Percentiles rank a stretch among this genome's conserved stretches.
phyloP scores from a whole-genome alignment of 2,113 vertebrate genomes.

The Istiophorus platypterus region DNA sequence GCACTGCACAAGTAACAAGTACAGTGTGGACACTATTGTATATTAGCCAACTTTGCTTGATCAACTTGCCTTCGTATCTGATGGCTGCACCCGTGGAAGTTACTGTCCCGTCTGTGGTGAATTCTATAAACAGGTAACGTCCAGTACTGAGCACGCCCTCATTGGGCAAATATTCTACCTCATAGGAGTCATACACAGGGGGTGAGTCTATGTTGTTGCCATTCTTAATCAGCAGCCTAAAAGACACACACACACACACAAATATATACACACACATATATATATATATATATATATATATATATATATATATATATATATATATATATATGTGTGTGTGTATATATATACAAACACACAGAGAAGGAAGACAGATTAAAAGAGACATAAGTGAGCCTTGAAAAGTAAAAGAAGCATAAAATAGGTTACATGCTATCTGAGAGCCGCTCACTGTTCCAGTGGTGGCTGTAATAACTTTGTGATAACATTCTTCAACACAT shows the following conservation, averaged over 20 bases:
- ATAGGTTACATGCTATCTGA: slow-evolving; percentile 47
- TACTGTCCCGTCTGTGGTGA: slow-evolving; percentile 92
- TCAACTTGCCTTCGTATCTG: slow-evolving; percentile 91
- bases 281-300: too few relatives aligned
- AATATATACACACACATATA: too few relatives aligned
- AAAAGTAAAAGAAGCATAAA: slow-evolving; percentile 50
- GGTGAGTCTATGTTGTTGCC: slow-evolving; percentile 94
- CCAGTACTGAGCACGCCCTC: slow-evolving; percentile 93
- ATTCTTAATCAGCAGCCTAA: slow-evolving; percentile 95
- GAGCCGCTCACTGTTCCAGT: slow-evolving; percentile 54
- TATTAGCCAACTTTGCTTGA: neutral
- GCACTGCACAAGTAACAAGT: neutral
- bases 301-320: too few relatives aligned
- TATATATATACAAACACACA: too few relatives aligned
- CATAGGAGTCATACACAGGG: slow-evolving; percentile 94
- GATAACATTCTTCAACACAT: slow-evolving; percentile 57
- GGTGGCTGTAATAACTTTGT: slow-evolving; percentile 63
- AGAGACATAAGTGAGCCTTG: slow-evolving; percentile 35
- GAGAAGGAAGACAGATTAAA: slow-evolving; percentile 16
- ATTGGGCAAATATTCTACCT: slow-evolving; percentile 96
- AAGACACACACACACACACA: slow-evolving; percentile 6
- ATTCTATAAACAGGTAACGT: slow-evolving; percentile 92
- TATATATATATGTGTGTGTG: too few relatives aligned
- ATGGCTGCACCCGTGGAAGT: slow-evolving; percentile 93
- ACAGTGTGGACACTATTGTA: neutral